A percentile compares a stretch with the other conserved stretches of the same genome.
Evolutionary conservation across 2,888 invertebrate species (phyloP).

Genomic region (Hyposoter didymator): DNA sequence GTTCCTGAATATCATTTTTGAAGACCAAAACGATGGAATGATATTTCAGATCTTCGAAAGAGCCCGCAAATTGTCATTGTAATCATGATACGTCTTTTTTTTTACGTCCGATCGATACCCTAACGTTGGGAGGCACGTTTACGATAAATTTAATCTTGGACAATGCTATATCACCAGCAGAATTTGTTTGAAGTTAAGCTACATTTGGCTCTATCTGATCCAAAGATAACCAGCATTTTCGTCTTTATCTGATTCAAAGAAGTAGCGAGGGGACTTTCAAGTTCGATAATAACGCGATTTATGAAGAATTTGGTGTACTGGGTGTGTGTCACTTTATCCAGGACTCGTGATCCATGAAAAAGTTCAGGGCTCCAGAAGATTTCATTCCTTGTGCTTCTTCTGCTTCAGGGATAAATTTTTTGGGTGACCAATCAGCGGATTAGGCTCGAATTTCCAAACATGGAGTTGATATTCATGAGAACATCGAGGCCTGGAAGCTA

Average conservation of each 20-base stretch:
- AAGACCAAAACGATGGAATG: background rate
- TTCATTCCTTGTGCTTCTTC: conserved; percentile 10
- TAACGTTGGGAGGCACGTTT: background rate
- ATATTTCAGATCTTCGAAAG: background rate
- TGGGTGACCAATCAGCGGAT: background rate
- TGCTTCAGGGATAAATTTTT: background rate
- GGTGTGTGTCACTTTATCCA: conserved; percentile 47
- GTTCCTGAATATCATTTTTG: background rate
- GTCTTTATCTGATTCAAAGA: conserved; percentile 16
- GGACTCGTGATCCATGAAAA: conserved; percentile 41
- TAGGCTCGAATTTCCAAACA: background rate
- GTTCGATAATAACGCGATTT: conserved; percentile 61
- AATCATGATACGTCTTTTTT: background rate
- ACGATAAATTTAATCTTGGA: background rate
- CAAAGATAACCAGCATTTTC: background rate
- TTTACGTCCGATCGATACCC: background rate
- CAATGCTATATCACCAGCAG: background rate
- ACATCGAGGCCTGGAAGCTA: too few relatives aligned
- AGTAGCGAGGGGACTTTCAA: conserved; percentile 2
- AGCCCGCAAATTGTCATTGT: background rate
- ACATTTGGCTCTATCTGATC: background rate
- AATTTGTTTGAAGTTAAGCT: background rate
- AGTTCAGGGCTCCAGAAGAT: conserved; percentile 54
- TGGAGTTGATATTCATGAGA: background rate
- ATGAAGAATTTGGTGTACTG: conserved; percentile 50